Percentiles rank a stretch among this genome's conserved stretches.
Evolutionary conservation across 2,113 vertebrate genomes (phyloP).

Genomic region (Neogobius melanostomus): DNA sequence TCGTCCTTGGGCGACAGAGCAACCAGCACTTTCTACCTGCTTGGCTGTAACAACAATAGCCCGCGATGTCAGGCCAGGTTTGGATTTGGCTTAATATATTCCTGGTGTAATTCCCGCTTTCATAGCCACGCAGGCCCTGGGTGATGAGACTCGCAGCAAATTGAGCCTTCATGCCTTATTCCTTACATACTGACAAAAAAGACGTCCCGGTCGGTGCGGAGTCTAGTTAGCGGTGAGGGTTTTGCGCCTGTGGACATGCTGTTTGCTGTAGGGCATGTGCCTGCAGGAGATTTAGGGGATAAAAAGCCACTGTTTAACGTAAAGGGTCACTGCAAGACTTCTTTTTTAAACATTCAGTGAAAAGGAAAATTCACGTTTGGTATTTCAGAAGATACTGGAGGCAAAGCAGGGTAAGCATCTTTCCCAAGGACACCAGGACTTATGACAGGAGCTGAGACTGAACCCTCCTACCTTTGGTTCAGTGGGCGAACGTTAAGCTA

Average conservation of each 20-base stretch:
- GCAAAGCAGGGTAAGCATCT: too few relatives aligned
- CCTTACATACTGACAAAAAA: conserved; percentile 58
- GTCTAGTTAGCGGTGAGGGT: conserved; percentile 56
- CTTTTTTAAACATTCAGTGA: conserved; percentile 17
- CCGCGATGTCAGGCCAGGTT: conserved; percentile 68
- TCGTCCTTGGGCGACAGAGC: conserved; percentile 88
- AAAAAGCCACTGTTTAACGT: conserved; percentile 33
- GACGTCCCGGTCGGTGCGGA: conserved; percentile 48
- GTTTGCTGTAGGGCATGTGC: conserved; percentile 60
- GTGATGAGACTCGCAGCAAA: conserved; percentile 59
- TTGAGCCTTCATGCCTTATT: conserved; percentile 74
- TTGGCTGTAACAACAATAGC: conserved; percentile 84
- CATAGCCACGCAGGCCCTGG: conserved; percentile 45
- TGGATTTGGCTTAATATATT: conserved; percentile 93
- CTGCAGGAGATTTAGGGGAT: conserved; percentile 25
- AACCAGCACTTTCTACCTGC: conserved; percentile 79
- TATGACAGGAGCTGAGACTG: too few relatives aligned
- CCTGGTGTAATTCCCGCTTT: conserved; percentile 88
- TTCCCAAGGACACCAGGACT: too few relatives aligned
- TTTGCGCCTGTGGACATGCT: conserved; percentile 57
- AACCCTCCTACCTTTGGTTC: too few relatives aligned
- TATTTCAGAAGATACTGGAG: neutral
- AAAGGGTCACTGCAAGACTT: conserved; percentile 25
- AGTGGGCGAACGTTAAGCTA: too few relatives aligned
- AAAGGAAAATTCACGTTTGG: neutral